A percentile compares a stretch with the other conserved stretches of the same genome.
Conservation (phyloP, 2,888 invertebrate genomes). For the Unio pictorum region DNA sequence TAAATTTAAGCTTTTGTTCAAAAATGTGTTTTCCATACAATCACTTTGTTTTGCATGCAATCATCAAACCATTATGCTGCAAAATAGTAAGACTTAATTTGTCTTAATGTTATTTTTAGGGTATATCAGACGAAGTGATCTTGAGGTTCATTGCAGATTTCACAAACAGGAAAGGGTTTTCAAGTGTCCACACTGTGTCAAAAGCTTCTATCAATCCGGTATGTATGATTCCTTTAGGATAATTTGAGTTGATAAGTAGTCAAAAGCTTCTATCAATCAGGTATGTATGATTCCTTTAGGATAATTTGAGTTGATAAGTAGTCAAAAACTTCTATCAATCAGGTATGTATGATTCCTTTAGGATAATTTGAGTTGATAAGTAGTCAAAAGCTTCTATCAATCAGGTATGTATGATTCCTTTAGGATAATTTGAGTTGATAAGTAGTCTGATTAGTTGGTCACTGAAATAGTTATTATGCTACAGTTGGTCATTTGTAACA, state of each 20-base stretch:
- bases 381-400: conserved; percentile 58
- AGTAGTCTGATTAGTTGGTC: too few relatives aligned
- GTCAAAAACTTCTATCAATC: conserved; percentile 60
- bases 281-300: conserved; percentile 19
- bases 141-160: conserved; percentile 63
- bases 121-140: conserved; percentile 62
- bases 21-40: too few relatives aligned
- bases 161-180: conserved; percentile 62
- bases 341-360: conserved; percentile 31
- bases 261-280: conserved; percentile 62
- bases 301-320: too few relatives aligned
- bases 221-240: not conserved
- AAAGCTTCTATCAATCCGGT: conserved; percentile 64
- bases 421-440: too few relatives aligned
- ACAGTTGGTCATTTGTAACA: too few relatives aligned
- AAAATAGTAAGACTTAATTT: too few relatives aligned
- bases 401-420: conserved; percentile 38
- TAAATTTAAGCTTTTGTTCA: too few relatives aligned
- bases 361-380: too few relatives aligned
- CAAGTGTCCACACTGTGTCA: conserved; percentile 57
- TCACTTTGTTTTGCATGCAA: too few relatives aligned
- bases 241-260: conserved; percentile 1
- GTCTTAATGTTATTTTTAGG: conserved; percentile 19
- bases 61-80: too few relatives aligned
- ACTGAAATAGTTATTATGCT: too few relatives aligned